Conservation (phyloP, 2,888 invertebrate genomes). For the Adelphocoris suturalis region DNA sequence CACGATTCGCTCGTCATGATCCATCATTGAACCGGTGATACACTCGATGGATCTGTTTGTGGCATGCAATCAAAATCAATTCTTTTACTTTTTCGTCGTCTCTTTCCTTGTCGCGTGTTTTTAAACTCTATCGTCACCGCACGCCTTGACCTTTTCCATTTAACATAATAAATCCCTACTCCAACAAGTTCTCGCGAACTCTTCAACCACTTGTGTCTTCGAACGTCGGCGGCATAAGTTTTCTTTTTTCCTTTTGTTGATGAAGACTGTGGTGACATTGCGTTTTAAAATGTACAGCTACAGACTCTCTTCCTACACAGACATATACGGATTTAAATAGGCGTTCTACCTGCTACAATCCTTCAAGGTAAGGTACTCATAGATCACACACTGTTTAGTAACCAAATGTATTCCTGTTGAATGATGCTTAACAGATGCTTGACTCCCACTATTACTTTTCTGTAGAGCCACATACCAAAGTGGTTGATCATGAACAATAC, state of each 20-base stretch:
- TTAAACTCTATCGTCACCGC: slow-evolving; percentile 28
- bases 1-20: background rate
- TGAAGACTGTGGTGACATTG: background rate
- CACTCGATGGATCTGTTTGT: slow-evolving; percentile 34
- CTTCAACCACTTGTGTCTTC: slow-evolving; percentile 5
- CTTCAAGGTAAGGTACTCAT: too few relatives aligned
- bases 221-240: background rate
- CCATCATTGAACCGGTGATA: background rate
- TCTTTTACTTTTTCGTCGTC: slow-evolving; percentile 10
- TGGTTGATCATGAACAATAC: too few relatives aligned
- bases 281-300: background rate
- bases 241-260: slow-evolving; percentile 10
- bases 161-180: slow-evolving; percentile 45
- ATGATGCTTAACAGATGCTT: too few relatives aligned
- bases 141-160: slow-evolving; percentile 57
- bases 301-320: background rate
- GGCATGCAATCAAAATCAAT: slow-evolving; percentile 42
- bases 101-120: background rate
- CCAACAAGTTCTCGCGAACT: background rate
- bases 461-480: too few relatives aligned
- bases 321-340: too few relatives aligned
- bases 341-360: too few relatives aligned
- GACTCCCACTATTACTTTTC: too few relatives aligned
- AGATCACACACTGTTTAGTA: too few relatives aligned
- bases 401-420: too few relatives aligned